phyloP scores from a whole-genome alignment of 1,140 invertebrate genomes.

The Hestina assimilis region DNA sequence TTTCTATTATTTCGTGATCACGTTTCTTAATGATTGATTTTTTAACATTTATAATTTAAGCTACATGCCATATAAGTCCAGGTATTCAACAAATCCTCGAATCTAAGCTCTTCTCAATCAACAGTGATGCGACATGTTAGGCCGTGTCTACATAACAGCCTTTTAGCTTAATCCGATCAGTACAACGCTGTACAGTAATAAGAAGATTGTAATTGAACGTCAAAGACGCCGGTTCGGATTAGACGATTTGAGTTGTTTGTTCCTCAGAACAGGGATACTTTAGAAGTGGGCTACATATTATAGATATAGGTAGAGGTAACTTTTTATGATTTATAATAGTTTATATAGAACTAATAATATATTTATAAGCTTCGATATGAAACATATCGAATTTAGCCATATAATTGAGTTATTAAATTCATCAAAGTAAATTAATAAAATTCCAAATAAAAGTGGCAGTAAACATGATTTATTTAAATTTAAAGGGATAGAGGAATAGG shows the following conservation, averaged over 20 bases:
- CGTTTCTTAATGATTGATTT: background rate
- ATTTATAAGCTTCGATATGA: too few species aligned
- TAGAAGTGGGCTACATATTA: too few species aligned
- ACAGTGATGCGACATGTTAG: conserved; percentile 35
- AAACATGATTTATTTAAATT: too few species aligned
- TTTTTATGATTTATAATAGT: too few species aligned
- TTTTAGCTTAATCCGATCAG: conserved; percentile 61
- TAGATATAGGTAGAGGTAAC: too few species aligned
- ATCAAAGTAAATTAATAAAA: too few species aligned
- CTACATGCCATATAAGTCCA: background rate
- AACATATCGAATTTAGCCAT: too few species aligned
- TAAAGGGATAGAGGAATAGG: too few species aligned
- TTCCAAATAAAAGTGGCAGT: too few species aligned
- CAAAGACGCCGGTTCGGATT: conserved; percentile 58
- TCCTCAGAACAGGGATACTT: background rate
- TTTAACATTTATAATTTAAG: background rate
- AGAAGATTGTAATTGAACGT: conserved; percentile 68
- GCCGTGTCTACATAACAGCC: conserved; percentile 63
- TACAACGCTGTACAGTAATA: conserved; percentile 50
- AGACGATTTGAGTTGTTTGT: conserved; percentile 24
- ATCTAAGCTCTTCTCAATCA: conserved; percentile 31
- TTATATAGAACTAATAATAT: too few species aligned
- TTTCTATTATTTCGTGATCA: too few species aligned
- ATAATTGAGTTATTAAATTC: too few species aligned
- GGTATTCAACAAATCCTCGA: conserved; percentile 13